Conservation (phyloP, 2,888 invertebrate genomes). For the Oxycera nigricornis region DNA sequence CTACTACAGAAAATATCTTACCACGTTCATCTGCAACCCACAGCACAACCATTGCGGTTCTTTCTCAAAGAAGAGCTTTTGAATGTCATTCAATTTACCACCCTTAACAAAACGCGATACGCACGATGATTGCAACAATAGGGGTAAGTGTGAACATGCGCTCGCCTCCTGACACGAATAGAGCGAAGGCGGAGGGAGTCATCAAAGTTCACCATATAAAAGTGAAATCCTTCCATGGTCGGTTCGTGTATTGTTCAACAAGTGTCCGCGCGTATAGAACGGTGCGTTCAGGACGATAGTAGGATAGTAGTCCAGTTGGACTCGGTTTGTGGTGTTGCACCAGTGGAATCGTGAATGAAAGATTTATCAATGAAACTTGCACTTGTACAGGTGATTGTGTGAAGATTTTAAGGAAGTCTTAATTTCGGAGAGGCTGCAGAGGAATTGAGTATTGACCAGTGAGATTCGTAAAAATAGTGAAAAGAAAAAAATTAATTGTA, state of each 20-base stretch:
- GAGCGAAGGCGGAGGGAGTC: constrained; percentile 1
- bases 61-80: background rate
- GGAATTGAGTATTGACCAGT: no score
- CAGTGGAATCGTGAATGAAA: background rate
- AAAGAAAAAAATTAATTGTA: no score
- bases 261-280: constrained; percentile 53
- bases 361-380: constrained; percentile 26
- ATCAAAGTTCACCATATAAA: constrained; percentile 53
- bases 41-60: background rate
- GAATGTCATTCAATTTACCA: background rate
- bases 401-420: background rate
- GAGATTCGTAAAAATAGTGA: no score
- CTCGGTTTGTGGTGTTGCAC: constrained; percentile 14
- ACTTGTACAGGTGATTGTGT: constrained; percentile 40
- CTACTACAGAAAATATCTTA: no score
- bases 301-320: background rate
- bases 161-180: background rate
- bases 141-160: constrained; percentile 25
- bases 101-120: background rate
- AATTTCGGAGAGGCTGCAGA: no score
- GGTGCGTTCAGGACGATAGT: constrained; percentile 1
- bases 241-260: constrained; percentile 61
- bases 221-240: constrained; percentile 52
- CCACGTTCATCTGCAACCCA: constrained; percentile 29
- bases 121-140: constrained; percentile 4